Conservation (phyloP, 2,113 vertebrate species). For the Periophthalmus modestus region DNA sequence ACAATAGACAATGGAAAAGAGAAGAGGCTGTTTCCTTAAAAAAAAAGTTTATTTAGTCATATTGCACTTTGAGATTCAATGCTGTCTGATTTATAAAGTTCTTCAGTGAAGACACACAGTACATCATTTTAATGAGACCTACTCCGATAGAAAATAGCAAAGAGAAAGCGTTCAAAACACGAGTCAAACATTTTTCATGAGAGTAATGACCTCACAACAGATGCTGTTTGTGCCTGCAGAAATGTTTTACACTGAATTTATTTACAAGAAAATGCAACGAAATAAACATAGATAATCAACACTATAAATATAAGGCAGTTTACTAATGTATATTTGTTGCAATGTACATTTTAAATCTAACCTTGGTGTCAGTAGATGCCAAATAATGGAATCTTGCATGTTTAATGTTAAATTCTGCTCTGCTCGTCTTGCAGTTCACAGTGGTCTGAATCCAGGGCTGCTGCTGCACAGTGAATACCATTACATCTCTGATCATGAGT, state of each 20-base stretch:
- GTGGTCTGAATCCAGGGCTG: slow-evolving; percentile 15
- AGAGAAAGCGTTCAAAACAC: slow-evolving; percentile 16
- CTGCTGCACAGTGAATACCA: slow-evolving; percentile 24
- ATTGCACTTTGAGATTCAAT: slow-evolving; percentile 63
- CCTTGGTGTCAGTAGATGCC: neutral
- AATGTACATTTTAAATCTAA: neutral
- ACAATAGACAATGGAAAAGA: slow-evolving; percentile 4
- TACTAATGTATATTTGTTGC: slow-evolving; percentile 4
- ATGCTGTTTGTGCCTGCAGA: slow-evolving; percentile 5
- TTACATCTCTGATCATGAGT: slow-evolving; percentile 25
- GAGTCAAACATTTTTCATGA: slow-evolving; percentile 22
- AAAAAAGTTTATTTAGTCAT: slow-evolving; percentile 60
- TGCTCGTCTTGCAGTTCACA: slow-evolving; percentile 1
- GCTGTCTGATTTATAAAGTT: slow-evolving; percentile 30
- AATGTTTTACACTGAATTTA: slow-evolving; percentile 59
- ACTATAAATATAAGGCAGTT: slow-evolving; percentile 42
- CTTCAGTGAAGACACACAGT: slow-evolving; percentile 17
- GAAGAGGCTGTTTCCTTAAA: slow-evolving; percentile 39
- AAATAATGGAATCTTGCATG: neutral
- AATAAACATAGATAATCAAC: slow-evolving; percentile 15
- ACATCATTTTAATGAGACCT: slow-evolving; percentile 40
- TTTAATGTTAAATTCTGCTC: slow-evolving; percentile 2
- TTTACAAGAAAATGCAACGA: slow-evolving; percentile 61
- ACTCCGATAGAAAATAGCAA: neutral
- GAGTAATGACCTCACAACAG: slow-evolving; percentile 18